Evolutionary conservation across 1,140 invertebrate species (phyloP).

Genomic region (Coptotermes formosanus): DNA sequence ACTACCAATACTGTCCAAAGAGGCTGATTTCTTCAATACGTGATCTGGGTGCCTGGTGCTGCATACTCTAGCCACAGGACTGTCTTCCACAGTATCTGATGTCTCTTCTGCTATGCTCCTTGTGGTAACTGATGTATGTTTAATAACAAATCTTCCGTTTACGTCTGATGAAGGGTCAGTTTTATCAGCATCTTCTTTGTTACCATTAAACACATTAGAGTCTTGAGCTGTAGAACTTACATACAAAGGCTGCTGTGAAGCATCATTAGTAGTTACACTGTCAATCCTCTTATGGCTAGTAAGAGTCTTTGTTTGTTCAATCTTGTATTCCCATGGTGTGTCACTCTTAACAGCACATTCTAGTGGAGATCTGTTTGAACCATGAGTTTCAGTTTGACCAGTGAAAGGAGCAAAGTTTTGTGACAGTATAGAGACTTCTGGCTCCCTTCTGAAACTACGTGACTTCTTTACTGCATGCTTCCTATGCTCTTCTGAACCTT

Average conservation of each 20-base stretch:
- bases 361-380: not conserved
- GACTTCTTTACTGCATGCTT: constrained; percentile 54
- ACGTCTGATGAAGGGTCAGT: not conserved
- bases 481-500: not conserved
- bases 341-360: not conserved
- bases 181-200: not conserved
- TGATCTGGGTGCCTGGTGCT: not conserved
- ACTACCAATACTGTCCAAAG: constrained; percentile 58
- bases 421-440: constrained; percentile 40
- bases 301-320: not conserved
- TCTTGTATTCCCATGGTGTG: not conserved
- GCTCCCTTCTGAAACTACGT: constrained; percentile 62
- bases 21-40: constrained; percentile 48
- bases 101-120: constrained; percentile 22
- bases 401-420: not conserved
- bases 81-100: not conserved
- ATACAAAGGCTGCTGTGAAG: not conserved
- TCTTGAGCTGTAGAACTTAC: not conserved
- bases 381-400: not conserved
- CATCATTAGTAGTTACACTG: not conserved
- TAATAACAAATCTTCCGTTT: constrained; percentile 16
- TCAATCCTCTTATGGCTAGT: not conserved
- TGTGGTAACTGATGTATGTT: constrained; percentile 18
- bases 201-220: not conserved
- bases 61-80: not conserved